Base-by-base conservation (phyloP, 2,113 vertebrate species). In the Phylloscopus trochilus region DNA sequence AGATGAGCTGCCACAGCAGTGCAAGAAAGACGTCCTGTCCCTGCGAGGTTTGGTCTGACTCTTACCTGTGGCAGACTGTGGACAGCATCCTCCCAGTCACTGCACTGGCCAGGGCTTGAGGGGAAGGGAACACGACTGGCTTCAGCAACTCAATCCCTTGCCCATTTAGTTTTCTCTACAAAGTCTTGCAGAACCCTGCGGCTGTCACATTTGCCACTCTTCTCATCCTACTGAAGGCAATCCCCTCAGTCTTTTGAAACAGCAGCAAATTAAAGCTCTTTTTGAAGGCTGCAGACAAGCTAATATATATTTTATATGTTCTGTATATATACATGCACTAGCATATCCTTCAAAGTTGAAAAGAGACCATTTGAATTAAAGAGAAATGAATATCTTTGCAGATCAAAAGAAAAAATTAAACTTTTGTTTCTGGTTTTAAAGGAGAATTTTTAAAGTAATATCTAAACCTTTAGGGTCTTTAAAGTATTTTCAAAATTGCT, bases 291-390 rank as follows among this genome's bases (percentile, higher is more conserved):
- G 59, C 27, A 93, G 95, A 85, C n/a, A 83, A 78, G 73, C 76
- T 95, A 46, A 93, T 96, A 90, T 89, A 93, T 95, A 92, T 96
- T 94, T 95, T 13, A 80, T 93, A 55, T 60, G 24, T 84, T 85
- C 86, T 63, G 56, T 92, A 53, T 81, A 69, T 67, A 39, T 87
- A 75, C 53, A 21, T 49, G 28, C 12, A 28, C 33, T 83, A 26
- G 3, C 44, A 69, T 75, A 82, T 83, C 74, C 69, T 89, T 95
- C 88, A 84, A 74, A 94, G 81, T 64, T 84, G 87, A 93, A 83
- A 73, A 81, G 44, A 86, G 8, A 17, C 58, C 18, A 58, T 89
- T 82, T 89, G 59, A 94, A 77, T 78, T 89, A 75, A 73, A 89
- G 64, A 68, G 41, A 89, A 84, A 69, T 73, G 0, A 81, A 44